Evolutionary conservation across 2,797 vertebrate species (phyloP).

Genomic region (Oryzias dopingdopingensis): DNA sequence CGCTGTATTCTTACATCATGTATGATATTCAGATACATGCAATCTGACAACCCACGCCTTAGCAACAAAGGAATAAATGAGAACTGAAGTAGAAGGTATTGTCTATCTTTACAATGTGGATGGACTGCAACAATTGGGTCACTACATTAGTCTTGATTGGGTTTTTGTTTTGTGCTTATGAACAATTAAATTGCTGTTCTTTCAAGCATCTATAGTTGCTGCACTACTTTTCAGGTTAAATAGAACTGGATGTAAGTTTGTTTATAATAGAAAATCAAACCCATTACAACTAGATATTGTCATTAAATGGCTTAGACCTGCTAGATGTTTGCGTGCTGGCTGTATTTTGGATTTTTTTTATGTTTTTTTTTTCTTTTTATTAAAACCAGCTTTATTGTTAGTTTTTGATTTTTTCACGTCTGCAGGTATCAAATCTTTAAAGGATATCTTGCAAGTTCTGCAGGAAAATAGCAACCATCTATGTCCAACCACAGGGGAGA

Average conservation of each 20-base stretch:
- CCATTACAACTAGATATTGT: constrained; percentile 8
- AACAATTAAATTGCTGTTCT: constrained; percentile 4
- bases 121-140: not conserved
- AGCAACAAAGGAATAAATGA: constrained; percentile 40
- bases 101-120: constrained; percentile 16
- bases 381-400: constrained; percentile 46
- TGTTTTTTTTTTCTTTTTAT: constrained; percentile 16
- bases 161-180: constrained; percentile 24
- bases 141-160: constrained; percentile 13
- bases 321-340: constrained; percentile 34
- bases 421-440: constrained; percentile 20
- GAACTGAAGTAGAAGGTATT: constrained; percentile 12
- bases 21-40: constrained; percentile 24
- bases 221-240: constrained; percentile 7
- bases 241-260: constrained; percentile 9
- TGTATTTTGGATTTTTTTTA: constrained; percentile 54
- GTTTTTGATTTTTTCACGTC: constrained; percentile 45
- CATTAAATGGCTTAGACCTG: constrained; percentile 23
- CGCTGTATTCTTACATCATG: constrained; percentile 23
- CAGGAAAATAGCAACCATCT: constrained; percentile 1
- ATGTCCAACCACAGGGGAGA: no score
- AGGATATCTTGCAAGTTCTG: constrained; percentile 25
- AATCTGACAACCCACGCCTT: constrained; percentile 49
- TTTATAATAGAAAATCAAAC: constrained; percentile 18
- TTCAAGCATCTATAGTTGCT: constrained; percentile 1